phyloP scores from a whole-genome alignment of 2,888 invertebrate genomes.

The Beris chalybata region DNA sequence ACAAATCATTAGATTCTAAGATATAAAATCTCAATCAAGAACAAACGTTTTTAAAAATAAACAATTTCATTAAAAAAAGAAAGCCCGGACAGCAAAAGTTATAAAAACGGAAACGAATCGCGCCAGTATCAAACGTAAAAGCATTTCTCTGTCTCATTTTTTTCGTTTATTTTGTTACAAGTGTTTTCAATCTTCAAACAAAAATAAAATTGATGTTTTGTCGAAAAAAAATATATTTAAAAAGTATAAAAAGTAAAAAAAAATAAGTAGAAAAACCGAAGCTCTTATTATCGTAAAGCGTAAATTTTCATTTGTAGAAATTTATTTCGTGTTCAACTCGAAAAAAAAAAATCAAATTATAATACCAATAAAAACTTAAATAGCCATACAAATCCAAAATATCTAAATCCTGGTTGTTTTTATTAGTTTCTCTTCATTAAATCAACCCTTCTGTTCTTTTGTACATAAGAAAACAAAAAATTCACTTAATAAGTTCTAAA shows the following conservation, averaged over 20 bases:
- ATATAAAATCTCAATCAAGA: conserved; percentile 26
- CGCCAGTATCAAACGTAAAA: no score
- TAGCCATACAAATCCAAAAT: conserved; percentile 28
- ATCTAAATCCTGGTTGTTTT: conserved; percentile 4
- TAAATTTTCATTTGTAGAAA: conserved; percentile 7
- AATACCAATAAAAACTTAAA: conserved; percentile 14
- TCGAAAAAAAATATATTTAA: background rate
- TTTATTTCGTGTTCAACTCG: conserved; percentile 29
- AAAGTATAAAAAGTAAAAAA: background rate
- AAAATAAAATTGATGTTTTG: conserved; percentile 7
- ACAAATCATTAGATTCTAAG: conserved; percentile 30
- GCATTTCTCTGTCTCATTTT: no score
- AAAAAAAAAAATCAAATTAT: conserved; percentile 20
- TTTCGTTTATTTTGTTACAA: no score
- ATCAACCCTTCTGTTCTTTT: conserved; percentile 1
- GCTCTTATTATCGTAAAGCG: background rate
- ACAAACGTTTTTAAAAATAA: conserved; percentile 11
- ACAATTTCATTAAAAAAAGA: background rate
- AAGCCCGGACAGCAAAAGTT: background rate
- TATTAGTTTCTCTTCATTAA: background rate
- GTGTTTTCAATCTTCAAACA: no score
- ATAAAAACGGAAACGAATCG: no score
- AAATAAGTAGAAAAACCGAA: conserved; percentile 6
- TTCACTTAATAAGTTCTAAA: conserved; percentile 12
- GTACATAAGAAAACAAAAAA: conserved; percentile 5